These are phyloP conservation scores for Loxodonta africana DNA, from an alignment of 2,113 vertebrate species.

Conservation along the genomic window DNA sequence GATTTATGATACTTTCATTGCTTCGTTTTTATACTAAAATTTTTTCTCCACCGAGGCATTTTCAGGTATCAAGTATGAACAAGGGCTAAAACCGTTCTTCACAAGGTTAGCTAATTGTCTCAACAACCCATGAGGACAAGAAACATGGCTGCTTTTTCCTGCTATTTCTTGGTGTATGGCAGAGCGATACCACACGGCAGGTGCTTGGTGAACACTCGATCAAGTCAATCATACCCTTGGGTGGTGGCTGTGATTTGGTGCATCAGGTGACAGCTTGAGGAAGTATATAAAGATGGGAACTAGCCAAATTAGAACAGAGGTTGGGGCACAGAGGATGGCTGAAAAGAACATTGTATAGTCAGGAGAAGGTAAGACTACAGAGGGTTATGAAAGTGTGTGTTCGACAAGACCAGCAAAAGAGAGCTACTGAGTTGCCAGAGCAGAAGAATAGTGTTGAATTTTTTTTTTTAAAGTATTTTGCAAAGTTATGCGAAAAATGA, in stretches of 20 bases:
- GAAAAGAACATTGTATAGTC: not conserved
- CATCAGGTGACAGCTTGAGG: not conserved
- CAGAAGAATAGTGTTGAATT: not conserved
- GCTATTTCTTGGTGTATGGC: not conserved
- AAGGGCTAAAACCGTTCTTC: not conserved
- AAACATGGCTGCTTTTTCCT: not conserved
- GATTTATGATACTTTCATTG: not conserved
- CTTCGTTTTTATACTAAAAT: not conserved
- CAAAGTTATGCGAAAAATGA: constrained; percentile 22
- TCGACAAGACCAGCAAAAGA: not conserved
- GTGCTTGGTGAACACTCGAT: not conserved
- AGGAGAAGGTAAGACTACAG: not conserved
- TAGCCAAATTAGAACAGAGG: not conserved
- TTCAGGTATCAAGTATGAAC: not conserved
- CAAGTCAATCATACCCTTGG: not conserved
- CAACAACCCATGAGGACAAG: not conserved
- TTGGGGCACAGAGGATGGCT: not conserved
- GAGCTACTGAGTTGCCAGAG: not conserved
- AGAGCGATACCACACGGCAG: no score
- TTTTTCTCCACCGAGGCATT: not conserved
- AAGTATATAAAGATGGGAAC: not conserved
- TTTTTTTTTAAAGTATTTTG: not conserved
- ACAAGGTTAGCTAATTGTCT: not conserved
- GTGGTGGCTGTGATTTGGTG: not conserved
- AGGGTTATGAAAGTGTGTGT: not conserved